phyloP scores from a whole-genome alignment of 64 coral and sea anemone species.

The Anthopleura sola region DNA sequence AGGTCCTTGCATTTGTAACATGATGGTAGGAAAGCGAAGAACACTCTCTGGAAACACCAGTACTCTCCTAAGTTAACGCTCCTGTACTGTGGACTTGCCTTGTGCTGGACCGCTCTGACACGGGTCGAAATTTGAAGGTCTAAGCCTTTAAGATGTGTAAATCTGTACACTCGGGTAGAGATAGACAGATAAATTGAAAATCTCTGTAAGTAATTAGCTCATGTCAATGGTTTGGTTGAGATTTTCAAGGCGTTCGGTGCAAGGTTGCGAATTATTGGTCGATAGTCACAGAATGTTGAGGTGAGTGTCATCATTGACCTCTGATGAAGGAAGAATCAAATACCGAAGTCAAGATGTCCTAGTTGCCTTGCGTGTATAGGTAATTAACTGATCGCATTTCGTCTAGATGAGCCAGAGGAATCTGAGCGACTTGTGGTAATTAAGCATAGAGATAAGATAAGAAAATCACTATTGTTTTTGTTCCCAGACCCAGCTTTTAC shows the following conservation, averaged over 20 bases:
- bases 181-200: conserved; percentile 22
- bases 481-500: background rate
- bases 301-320: conserved; percentile 40
- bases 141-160: conserved; percentile 36
- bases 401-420: conserved; percentile 42
- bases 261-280: conserved; percentile 26
- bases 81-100: background rate
- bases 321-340: conserved; percentile 59
- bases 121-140: conserved; percentile 13
- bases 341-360: conserved; percentile 44
- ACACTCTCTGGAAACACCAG: background rate
- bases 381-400: conserved; percentile 76
- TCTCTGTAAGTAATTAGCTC: conserved; percentile 35
- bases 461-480: conserved; percentile 13
- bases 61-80: background rate
- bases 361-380: conserved; percentile 49
- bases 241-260: conserved; percentile 14
- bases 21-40: background rate
- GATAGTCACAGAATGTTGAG: conserved; percentile 1
- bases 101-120: background rate
- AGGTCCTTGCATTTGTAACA: conserved; percentile 32
- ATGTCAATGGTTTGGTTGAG: conserved; percentile 14
- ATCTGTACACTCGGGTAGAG: conserved; percentile 15
- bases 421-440: conserved; percentile 42
- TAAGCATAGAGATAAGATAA: conserved; percentile 74